A percentile compares a stretch with the other conserved stretches of the same genome.
phyloP scores from a whole-genome alignment of 2,113 vertebrate species.

The Symphodus melops region DNA sequence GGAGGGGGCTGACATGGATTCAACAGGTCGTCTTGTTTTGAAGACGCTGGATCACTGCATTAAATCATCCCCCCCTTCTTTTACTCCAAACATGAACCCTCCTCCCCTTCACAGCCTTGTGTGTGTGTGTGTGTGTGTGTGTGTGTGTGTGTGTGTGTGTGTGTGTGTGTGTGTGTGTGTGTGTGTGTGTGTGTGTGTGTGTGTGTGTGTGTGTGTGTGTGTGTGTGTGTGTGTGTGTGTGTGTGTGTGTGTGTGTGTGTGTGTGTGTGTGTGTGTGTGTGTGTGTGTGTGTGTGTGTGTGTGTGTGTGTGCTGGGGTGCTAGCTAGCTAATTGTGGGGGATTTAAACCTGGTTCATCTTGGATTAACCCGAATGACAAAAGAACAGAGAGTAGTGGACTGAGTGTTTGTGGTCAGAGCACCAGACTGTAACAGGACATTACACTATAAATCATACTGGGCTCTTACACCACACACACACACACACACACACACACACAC shows the following conservation, averaged over 20 bases:
- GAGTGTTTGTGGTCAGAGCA: slow-evolving; percentile 44
- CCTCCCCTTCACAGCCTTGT: not conserved
- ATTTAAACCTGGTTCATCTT: slow-evolving; percentile 63
- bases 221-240: too few species aligned
- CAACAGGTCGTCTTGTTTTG: slow-evolving; percentile 61
- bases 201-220: too few species aligned
- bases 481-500: slow-evolving; percentile 11
- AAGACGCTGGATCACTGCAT: slow-evolving; percentile 27
- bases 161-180: too few species aligned
- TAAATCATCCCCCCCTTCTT: not conserved
- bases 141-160: too few species aligned
- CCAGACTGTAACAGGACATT: slow-evolving; percentile 31
- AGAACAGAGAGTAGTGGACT: slow-evolving; percentile 41
- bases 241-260: too few species aligned
- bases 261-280: too few species aligned
- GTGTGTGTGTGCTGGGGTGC: too few species aligned
- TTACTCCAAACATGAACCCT: slow-evolving; percentile 2
- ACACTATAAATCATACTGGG: slow-evolving; percentile 29
- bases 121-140: too few species aligned
- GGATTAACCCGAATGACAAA: slow-evolving; percentile 72
- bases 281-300: too few species aligned
- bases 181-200: too few species aligned
- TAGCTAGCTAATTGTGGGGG: slow-evolving; percentile 65
- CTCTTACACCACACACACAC: slow-evolving; percentile 1
- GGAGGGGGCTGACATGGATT: slow-evolving; percentile 28